A percentile compares a stretch with the other conserved stretches of the same genome.
phyloP scores from a whole-genome alignment of 2,113 vertebrate species.

The Phalacrocorax pelagicus region DNA sequence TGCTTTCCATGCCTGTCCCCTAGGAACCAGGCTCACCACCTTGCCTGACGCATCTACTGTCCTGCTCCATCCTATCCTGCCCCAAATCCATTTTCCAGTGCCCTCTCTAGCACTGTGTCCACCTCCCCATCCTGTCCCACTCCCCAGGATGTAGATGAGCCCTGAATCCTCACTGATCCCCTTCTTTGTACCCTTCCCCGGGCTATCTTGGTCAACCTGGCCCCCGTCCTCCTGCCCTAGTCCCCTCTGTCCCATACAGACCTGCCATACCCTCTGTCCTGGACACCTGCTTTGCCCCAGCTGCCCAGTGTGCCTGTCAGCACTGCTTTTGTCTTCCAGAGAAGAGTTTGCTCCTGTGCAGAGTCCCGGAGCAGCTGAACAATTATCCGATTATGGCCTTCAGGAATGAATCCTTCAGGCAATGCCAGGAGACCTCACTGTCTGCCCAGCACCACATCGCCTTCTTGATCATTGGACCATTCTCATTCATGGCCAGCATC shows the following conservation, averaged over 20 bases:
- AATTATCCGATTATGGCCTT: constrained; percentile 60
- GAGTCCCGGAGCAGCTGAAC: constrained; percentile 25
- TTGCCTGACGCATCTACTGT: background rate
- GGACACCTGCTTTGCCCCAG: background rate
- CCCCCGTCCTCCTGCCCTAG: background rate
- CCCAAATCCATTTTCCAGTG: background rate
- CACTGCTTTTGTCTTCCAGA: constrained; percentile 57
- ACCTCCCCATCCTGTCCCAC: background rate
- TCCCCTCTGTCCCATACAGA: background rate
- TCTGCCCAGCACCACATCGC: constrained; percentile 13
- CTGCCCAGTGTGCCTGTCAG: background rate
- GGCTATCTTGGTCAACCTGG: background rate
- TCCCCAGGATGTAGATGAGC: accelerated
- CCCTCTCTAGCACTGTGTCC: background rate
- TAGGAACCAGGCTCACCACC: background rate
- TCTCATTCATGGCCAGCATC: constrained; percentile 73
- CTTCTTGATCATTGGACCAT: constrained; percentile 60
- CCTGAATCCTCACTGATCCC: background rate
- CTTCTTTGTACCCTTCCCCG: background rate
- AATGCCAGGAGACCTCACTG: constrained; percentile 41
- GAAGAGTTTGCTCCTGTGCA: constrained; percentile 55
- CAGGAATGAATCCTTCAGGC: constrained; percentile 68
- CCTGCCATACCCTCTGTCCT: background rate
- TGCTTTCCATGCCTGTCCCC: background rate
- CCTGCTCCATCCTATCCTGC: background rate